Evolutionary conservation across 2,888 invertebrate genomes (phyloP).

Genomic region (Dysmachus trigonus): DNA sequence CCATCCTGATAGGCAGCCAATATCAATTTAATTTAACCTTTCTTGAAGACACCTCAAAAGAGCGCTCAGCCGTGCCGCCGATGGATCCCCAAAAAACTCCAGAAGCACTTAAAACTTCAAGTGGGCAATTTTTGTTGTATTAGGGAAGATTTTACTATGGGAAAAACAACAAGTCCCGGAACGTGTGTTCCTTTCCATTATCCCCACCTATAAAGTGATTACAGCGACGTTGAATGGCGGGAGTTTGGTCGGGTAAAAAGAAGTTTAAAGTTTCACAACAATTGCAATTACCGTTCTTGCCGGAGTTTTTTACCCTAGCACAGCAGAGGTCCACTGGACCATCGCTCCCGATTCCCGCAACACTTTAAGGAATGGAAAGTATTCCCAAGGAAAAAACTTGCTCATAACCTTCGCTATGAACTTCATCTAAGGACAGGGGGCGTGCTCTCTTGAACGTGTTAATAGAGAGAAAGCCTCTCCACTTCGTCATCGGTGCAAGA

Average conservation of each 20-base stretch:
- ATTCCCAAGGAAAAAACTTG: not conserved
- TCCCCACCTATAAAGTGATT: conserved; percentile 28
- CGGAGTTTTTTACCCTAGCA: not conserved
- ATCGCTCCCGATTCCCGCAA: conserved; percentile 14
- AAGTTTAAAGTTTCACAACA: conserved; percentile 39
- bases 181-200: conserved; percentile 17
- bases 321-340: not conserved
- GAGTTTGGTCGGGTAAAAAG: not conserved
- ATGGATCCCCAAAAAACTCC: not conserved
- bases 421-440: not conserved
- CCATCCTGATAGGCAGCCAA: not conserved
- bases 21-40: not conserved
- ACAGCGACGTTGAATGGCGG: not conserved
- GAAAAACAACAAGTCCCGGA: conserved; percentile 3
- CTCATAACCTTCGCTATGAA: conserved; percentile 35
- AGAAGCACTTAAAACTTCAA: conserved; percentile 32
- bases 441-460: conserved; percentile 21
- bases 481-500: not conserved
- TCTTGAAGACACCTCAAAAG: not conserved
- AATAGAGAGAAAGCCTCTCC: conserved; percentile 14
- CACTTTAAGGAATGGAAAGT: conserved; percentile 21
- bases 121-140: conserved; percentile 14
- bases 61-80: not conserved
- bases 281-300: conserved; percentile 23
- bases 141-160: not conserved